Conservation (phyloP, 2,888 invertebrate genomes). For the Sisyra nigra region DNA sequence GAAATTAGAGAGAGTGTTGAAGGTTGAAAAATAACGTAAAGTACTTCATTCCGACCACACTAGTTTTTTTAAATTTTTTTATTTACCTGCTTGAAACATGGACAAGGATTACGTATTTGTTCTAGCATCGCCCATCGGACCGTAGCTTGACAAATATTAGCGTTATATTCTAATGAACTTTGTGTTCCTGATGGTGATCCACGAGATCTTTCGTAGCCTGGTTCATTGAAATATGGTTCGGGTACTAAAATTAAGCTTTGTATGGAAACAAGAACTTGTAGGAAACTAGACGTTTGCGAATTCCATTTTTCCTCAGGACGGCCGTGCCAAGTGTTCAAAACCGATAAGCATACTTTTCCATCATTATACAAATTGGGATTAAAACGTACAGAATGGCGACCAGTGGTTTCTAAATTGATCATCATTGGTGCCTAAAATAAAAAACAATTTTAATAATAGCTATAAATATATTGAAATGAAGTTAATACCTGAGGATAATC, state of each 20-base stretch:
- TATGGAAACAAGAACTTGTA: constrained; percentile 85
- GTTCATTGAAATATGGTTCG: constrained; percentile 91
- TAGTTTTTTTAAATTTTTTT: neutral
- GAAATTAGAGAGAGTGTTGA: too few relatives aligned
- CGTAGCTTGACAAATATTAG: constrained; percentile 87
- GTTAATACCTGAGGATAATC: constrained; percentile 33
- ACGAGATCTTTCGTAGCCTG: constrained; percentile 80
- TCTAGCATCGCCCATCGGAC: constrained; percentile 95
- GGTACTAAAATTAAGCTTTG: constrained; percentile 84
- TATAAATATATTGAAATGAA: too few relatives aligned
- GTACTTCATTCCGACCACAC: too few relatives aligned
- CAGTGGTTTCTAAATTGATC: constrained; percentile 82
- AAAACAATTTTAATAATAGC: neutral
- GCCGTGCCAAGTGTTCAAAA: constrained; percentile 93
- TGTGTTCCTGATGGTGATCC: constrained; percentile 78
- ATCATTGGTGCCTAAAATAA: constrained; percentile 68
- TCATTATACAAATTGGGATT: constrained; percentile 91
- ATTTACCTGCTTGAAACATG: constrained; percentile 75
- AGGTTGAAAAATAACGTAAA: too few relatives aligned
- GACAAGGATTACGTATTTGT: constrained; percentile 75
- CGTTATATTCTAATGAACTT: constrained; percentile 86
- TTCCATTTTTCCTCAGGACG: constrained; percentile 96
- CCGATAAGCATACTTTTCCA: constrained; percentile 88
- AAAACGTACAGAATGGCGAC: constrained; percentile 75
- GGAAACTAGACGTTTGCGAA: constrained; percentile 85